Conservation (phyloP, 2,113 vertebrate genomes). For the Pituophis catenifer region DNA sequence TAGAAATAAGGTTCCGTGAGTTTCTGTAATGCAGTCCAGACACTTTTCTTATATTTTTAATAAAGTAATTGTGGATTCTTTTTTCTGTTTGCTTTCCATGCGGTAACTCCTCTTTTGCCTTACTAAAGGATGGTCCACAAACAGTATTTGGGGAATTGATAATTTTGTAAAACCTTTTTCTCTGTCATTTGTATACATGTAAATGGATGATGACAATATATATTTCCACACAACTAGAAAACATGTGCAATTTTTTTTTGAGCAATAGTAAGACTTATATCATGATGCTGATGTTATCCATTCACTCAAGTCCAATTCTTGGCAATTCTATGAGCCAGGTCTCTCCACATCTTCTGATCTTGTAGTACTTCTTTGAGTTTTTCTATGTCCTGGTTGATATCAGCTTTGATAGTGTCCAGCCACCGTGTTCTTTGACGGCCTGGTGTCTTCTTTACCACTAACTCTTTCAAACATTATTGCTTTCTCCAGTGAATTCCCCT, state of each 20-base stretch:
- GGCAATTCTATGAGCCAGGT: no score
- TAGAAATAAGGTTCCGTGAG: not conserved
- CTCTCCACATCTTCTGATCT: not conserved
- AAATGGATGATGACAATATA: not conserved
- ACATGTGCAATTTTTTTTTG: not conserved
- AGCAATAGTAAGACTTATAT: not conserved
- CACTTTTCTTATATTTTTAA: not conserved
- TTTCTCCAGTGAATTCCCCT: not conserved
- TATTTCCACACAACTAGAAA: not conserved
- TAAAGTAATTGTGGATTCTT: not conserved
- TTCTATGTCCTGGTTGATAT: not conserved
- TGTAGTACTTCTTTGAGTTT: no score
- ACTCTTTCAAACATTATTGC: not conserved
- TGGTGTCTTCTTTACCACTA: not conserved
- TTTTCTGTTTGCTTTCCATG: not conserved
- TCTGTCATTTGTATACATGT: not conserved
- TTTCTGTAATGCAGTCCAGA: not conserved
- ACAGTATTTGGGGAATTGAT: not conserved
- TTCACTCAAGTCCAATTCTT: no score
- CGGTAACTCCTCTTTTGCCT: not conserved
- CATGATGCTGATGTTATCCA: no score
- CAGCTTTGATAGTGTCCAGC: not conserved
- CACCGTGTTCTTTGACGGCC: not conserved
- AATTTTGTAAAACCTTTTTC: not conserved
- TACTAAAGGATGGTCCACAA: not conserved